phyloP scores from a whole-genome alignment of 2,797 vertebrate genomes.

The Gymnodraco acuticeps region DNA sequence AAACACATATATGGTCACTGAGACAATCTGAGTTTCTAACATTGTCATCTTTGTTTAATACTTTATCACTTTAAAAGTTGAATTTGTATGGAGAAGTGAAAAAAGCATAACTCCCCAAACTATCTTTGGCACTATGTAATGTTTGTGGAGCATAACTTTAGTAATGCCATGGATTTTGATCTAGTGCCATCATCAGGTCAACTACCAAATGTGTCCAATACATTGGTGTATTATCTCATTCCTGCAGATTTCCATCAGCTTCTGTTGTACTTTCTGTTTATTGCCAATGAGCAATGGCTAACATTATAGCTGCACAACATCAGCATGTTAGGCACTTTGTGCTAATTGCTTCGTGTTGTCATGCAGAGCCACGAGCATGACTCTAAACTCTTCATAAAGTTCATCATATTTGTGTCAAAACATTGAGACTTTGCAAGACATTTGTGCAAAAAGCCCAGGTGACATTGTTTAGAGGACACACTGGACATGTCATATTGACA shows the following conservation, averaged over 20 bases:
- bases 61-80: too few species aligned
- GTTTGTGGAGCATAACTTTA: neutral
- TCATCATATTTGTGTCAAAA: neutral
- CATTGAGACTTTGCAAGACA: too few species aligned
- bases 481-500: neutral
- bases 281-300: neutral
- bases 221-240: neutral
- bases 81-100: neutral
- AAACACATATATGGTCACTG: conserved; percentile 4
- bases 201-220: too few species aligned
- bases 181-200: neutral
- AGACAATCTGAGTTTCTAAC: neutral
- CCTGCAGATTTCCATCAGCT: neutral
- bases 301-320: neutral
- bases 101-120: neutral
- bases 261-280: neutral
- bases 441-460: neutral
- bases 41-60: too few species aligned
- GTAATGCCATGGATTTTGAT: neutral
- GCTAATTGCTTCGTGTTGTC: too few species aligned
- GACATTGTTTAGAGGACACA: neutral
- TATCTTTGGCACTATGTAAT: too few species aligned
- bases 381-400: neutral
- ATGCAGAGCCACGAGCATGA: neutral
- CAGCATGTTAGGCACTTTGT: neutral